Evolutionary conservation across 2,797 vertebrate genomes (phyloP).

Genomic region (Helicolenus hilgendorfi): DNA sequence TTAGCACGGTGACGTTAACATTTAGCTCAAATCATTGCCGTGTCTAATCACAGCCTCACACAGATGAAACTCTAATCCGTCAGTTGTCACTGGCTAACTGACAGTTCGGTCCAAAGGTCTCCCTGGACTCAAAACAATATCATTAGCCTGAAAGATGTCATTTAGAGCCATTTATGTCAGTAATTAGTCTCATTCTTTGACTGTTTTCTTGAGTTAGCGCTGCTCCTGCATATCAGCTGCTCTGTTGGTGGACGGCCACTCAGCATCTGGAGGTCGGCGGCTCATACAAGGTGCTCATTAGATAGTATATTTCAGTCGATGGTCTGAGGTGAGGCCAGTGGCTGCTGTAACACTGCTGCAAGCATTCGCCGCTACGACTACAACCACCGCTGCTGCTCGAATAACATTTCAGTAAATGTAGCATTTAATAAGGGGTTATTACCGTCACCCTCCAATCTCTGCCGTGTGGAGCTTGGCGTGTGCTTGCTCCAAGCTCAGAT

Average conservation of each 20-base stretch:
- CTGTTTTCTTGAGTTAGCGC: neutral
- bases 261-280: slow-evolving; percentile 7
- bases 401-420: slow-evolving; percentile 7
- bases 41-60: neutral
- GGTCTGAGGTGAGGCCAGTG: slow-evolving; percentile 17
- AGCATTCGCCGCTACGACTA: neutral
- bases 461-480: slow-evolving; percentile 7
- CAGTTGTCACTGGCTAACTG: neutral
- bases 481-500: slow-evolving; percentile 1
- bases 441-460: neutral
- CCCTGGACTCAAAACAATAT: neutral
- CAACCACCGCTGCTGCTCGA: neutral
- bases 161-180: neutral
- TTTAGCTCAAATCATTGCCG: neutral
- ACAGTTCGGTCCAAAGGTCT: neutral
- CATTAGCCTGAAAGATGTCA: neutral
- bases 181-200: neutral
- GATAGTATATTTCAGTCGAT: slow-evolving; percentile 14
- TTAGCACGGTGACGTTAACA: neutral
- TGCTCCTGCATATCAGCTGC: neutral
- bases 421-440: slow-evolving; percentile 36
- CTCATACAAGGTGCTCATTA: slow-evolving; percentile 11
- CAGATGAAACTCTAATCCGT: neutral
- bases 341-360: slow-evolving; percentile 1
- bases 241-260: neutral